Evolutionary conservation across 2,888 invertebrate genomes (phyloP).

Genomic region (Lithophane leautieri): DNA sequence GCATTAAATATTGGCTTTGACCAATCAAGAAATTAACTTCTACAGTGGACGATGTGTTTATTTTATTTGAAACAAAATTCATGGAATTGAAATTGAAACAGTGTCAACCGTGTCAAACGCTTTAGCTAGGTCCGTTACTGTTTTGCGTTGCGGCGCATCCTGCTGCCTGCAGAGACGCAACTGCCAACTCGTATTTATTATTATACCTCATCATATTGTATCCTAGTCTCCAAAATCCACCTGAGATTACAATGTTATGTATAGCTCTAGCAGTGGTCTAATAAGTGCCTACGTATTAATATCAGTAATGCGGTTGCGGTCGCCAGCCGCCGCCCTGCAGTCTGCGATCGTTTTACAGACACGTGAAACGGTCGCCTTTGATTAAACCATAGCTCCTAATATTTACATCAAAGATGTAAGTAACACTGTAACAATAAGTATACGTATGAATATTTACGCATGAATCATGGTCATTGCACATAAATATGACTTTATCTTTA

Average conservation of each 20-base stretch:
- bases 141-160: background rate
- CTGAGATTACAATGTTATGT: background rate
- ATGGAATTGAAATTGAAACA: background rate
- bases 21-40: too few species aligned
- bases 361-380: slow-evolving; percentile 37
- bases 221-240: background rate
- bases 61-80: background rate
- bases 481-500: too few species aligned
- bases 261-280: slow-evolving; percentile 6
- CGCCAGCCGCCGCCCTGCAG: slow-evolving; percentile 72
- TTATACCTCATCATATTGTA: background rate
- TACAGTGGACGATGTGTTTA: background rate
- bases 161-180: background rate
- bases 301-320: slow-evolving; percentile 71
- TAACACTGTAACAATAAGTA: background rate
- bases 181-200: background rate
- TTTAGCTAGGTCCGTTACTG: background rate
- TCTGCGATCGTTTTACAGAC: slow-evolving; percentile 78
- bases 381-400: slow-evolving; percentile 11
- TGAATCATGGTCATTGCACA: too few species aligned
- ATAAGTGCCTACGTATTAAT: slow-evolving; percentile 19
- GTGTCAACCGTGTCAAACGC: background rate
- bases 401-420: slow-evolving; percentile 8
- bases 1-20: too few species aligned
- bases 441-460: background rate